These are phyloP conservation scores for Marisa cornuarietis DNA, from an alignment of 1,140 invertebrate genomes.

Conservation along the genomic window DNA sequence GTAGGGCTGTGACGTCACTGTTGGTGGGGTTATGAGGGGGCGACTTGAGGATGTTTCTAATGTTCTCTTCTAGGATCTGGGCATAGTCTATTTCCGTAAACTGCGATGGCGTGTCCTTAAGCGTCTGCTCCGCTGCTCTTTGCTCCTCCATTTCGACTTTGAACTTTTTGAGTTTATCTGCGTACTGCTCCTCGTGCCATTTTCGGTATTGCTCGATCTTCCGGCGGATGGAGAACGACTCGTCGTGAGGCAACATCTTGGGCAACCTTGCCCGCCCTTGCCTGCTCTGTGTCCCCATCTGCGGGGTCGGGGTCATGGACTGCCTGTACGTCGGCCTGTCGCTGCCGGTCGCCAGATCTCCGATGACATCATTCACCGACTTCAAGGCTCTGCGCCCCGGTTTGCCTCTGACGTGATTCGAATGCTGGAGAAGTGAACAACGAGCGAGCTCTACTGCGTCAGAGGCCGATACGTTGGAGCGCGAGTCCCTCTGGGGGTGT, in stretches of 20 bases:
- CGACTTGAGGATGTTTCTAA: neutral
- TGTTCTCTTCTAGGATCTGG: slow-evolving; percentile 22
- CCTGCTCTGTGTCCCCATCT: neutral
- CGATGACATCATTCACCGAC: slow-evolving; percentile 2
- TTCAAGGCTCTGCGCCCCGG: slow-evolving; percentile 6
- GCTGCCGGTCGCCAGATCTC: neutral
- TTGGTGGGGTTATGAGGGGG: too few relatives aligned
- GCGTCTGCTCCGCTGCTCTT: neutral
- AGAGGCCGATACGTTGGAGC: neutral
- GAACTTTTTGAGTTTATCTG: slow-evolving; percentile 22
- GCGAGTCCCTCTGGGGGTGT: neutral
- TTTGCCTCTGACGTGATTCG: neutral
- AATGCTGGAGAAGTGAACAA: neutral
- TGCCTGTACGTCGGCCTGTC: neutral
- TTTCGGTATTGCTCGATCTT: slow-evolving; percentile 33
- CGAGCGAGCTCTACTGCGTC: neutral
- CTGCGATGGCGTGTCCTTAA: neutral
- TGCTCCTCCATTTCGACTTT: slow-evolving; percentile 25
- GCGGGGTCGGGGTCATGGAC: neutral
- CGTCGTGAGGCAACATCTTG: neutral
- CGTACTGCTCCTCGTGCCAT: slow-evolving; percentile 34
- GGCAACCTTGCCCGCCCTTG: neutral
- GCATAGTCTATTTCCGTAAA: slow-evolving; percentile 11
- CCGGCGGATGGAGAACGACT: slow-evolving; percentile 23
- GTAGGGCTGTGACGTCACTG: too few relatives aligned